A percentile compares a stretch with the other conserved stretches of the same genome.
These are phyloP conservation scores for Temnothorax nylanderi DNA, from an alignment of 1,140 invertebrate genomes.

Conservation along the genomic window DNA sequence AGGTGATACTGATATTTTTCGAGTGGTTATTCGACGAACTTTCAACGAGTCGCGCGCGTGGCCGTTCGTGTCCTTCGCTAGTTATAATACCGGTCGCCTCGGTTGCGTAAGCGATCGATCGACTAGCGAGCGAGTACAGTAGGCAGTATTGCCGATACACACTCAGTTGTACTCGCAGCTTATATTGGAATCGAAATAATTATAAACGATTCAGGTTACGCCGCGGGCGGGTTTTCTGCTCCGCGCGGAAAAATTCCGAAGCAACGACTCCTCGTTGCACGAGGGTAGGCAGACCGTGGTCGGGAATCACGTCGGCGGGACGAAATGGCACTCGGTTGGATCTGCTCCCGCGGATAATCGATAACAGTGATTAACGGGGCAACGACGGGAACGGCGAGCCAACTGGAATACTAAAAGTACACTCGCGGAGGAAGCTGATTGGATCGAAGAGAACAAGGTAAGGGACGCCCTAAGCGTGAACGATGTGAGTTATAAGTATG, in stretches of 20 bases:
- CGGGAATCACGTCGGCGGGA: constrained; percentile 54
- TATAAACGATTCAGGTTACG: constrained; percentile 68
- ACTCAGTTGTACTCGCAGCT: constrained; percentile 60
- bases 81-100: constrained; percentile 81
- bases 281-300: constrained; percentile 16
- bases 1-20: constrained; percentile 67
- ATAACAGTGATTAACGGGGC: constrained; percentile 61
- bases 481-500: constrained; percentile 14
- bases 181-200: constrained; percentile 68
- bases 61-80: constrained; percentile 82
- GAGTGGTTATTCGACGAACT: constrained; percentile 76
- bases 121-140: constrained; percentile 77
- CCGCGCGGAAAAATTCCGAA: constrained; percentile 30
- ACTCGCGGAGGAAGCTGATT: constrained; percentile 33
- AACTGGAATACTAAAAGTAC: constrained; percentile 59
- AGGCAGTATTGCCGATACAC: constrained; percentile 66
- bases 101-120: constrained; percentile 82
- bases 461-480: constrained; percentile 39
- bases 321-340: constrained; percentile 60
- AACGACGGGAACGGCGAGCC: constrained; percentile 51
- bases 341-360: constrained; percentile 59
- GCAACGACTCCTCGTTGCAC: constrained; percentile 26
- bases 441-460: constrained; percentile 37
- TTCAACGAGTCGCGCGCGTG: constrained; percentile 75
- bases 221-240: constrained; percentile 62